Evolutionary conservation across 2,797 vertebrate genomes (phyloP).

Genomic region (Florisuga fusca): DNA sequence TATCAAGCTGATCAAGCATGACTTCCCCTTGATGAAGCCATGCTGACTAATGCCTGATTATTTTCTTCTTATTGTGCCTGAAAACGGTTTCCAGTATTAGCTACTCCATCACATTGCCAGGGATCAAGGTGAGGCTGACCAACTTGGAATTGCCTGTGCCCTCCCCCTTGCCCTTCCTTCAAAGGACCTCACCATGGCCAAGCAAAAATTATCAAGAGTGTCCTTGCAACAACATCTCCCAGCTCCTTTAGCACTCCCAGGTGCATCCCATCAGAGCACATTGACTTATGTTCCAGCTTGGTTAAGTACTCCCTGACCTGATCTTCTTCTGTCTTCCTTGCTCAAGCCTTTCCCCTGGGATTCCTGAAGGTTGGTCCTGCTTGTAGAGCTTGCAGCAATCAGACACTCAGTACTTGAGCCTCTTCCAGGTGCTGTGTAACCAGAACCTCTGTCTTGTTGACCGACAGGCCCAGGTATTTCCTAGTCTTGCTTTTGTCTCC

Average conservation of each 20-base stretch:
- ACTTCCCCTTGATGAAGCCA: background rate
- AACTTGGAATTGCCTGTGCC: too few relatives aligned
- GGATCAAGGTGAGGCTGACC: too few relatives aligned
- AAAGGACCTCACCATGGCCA: too few relatives aligned
- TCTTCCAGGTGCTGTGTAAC: background rate
- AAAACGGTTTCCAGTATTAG: background rate
- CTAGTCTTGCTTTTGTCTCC: too few relatives aligned
- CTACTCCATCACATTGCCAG: background rate
- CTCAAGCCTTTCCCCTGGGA: background rate
- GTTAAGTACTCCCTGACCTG: background rate
- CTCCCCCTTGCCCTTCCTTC: too few relatives aligned
- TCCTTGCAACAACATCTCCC: background rate
- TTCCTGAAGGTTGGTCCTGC: background rate
- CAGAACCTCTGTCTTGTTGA: background rate
- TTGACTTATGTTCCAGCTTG: background rate
- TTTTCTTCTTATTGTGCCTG: background rate
- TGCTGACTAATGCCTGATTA: background rate
- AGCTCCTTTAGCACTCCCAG: background rate
- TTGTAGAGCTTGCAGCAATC: background rate
- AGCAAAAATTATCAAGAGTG: background rate
- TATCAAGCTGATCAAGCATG: background rate
- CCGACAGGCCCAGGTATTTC: background rate
- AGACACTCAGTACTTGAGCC: background rate
- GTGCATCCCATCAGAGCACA: background rate
- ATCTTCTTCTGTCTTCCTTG: background rate